Percentiles rank a stretch among this genome's conserved stretches.
phyloP scores from a whole-genome alignment of 2,888 invertebrate genomes.

The Thera obeliscata region DNA sequence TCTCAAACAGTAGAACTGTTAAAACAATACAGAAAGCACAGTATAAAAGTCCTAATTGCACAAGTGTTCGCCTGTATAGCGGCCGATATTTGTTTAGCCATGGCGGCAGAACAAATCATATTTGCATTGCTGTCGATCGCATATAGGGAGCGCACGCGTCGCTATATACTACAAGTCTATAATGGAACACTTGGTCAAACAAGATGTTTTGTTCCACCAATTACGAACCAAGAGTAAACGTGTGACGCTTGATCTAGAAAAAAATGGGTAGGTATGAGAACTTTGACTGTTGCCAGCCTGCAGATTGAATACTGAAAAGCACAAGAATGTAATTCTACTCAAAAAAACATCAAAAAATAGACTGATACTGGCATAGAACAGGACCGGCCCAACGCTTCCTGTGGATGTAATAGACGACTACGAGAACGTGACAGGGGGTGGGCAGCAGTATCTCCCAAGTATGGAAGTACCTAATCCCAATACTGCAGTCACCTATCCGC shows the following conservation, averaged over 20 bases:
- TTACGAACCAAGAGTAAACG: conserved; percentile 3
- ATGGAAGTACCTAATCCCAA: too few relatives aligned
- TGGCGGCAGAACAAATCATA: neutral
- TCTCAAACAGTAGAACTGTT: too few relatives aligned
- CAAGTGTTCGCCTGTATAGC: neutral
- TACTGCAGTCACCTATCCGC: too few relatives aligned
- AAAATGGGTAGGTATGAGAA: neutral
- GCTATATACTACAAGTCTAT: neutral
- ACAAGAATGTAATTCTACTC: too few relatives aligned
- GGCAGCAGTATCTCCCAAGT: too few relatives aligned
- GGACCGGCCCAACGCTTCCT: too few relatives aligned
- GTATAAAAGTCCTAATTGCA: neutral
- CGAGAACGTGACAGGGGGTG: too few relatives aligned
- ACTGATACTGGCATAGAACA: too few relatives aligned
- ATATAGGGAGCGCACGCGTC: conserved; percentile 24
- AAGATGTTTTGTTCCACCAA: conserved; percentile 11
- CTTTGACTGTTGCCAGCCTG: conserved; percentile 6
- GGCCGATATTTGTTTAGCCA: neutral
- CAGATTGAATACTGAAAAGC: too few relatives aligned
- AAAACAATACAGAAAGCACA: neutral
- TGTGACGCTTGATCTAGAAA: conserved; percentile 16
- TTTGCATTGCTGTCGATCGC: conserved; percentile 13
- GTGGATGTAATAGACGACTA: too few relatives aligned
- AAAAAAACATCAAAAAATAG: too few relatives aligned
- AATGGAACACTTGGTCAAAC: conserved; percentile 25